These are phyloP conservation scores for Pristionchus mayeri DNA, from an alignment of 2,888 invertebrate species.

Conservation along the genomic window DNA sequence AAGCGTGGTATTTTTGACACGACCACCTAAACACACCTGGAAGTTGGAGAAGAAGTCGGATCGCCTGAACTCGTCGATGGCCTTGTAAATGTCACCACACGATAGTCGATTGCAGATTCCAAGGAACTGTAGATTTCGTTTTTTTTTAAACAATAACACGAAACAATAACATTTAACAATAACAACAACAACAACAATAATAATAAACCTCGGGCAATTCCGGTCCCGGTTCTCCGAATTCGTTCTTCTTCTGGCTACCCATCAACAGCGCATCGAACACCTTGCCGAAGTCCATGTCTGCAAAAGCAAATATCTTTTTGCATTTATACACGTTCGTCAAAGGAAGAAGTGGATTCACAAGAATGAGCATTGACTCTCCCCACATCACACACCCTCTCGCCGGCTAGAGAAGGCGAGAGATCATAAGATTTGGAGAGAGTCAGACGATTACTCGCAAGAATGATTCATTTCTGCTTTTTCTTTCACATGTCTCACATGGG, in stretches of 20 bases:
- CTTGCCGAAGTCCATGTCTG: conserved; percentile 67
- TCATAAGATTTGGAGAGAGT: too few relatives aligned
- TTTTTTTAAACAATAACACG: not conserved
- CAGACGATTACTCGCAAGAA: too few relatives aligned
- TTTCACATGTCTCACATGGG: too few relatives aligned
- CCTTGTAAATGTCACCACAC: conserved; percentile 75
- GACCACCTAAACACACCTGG: conserved; percentile 69
- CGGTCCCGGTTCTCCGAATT: conserved; percentile 71
- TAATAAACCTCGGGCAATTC: conserved; percentile 68
- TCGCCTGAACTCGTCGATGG: conserved; percentile 72
- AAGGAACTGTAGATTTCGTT: conserved; percentile 58
- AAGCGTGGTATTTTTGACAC: too few relatives aligned
- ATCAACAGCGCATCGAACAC: conserved; percentile 68
- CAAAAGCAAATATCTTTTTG: too few relatives aligned
- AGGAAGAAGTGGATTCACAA: too few relatives aligned
- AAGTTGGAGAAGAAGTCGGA: conserved; percentile 75
- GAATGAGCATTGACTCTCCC: too few relatives aligned
- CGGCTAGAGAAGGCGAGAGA: too few relatives aligned
- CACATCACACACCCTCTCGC: too few relatives aligned
- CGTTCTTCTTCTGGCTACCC: conserved; percentile 68
- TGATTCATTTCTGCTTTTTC: too few relatives aligned
- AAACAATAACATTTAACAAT: not conserved
- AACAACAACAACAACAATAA: not conserved
- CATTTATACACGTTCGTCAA: too few relatives aligned
- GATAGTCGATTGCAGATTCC: conserved; percentile 73